Evolutionary conservation across 2,113 vertebrate species (phyloP), one percentile per base, ranked within the genome.

Genomic region (Apeltes quadracus): DNA sequence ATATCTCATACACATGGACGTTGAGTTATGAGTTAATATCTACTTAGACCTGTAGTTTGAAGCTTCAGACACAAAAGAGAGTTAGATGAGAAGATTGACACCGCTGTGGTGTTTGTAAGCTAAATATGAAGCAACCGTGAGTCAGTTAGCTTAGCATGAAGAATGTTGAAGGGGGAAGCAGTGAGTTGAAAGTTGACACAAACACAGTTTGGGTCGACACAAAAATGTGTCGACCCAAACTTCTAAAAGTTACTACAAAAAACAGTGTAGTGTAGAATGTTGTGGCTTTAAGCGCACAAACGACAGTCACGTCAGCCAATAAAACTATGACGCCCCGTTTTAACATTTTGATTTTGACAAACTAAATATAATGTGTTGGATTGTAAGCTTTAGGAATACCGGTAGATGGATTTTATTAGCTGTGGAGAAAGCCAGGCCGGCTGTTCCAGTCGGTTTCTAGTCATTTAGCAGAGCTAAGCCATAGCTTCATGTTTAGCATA

Each of bases 1-100:
- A n/a, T n/a, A 75, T 61, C 25, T 69, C 12, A 57, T 69, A 18
- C 34, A 27, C 27, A 69, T 43, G 61, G 61, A 77, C 61, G n/a
- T n/a, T n/a, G n/a, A n/a, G n/a, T n/a, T n/a, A n/a, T n/a, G n/a
- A n/a, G 15, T 71, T 46, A 53, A 58, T n/a, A 36, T 46, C 36
- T 12, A 22, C 13, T 56, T 20, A 25, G 64, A 75, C 29, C n/a
- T 53, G 53, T 15, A 16, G 9, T 62, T 55, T 22, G 23, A 46
- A 13, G 65, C 44, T 76, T 69, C 34, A 1, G 38, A 59, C 1
- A 0, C 8, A 22, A 7, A 44, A 22, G 5, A 59, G 29, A 46
- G 16, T 48, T n/a, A 29, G 51, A 57, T 18, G 36, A 36, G 46
- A 48, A 14, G 5, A n/a, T 7, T 53, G 11, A 51, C 48, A 32